Conservation (phyloP, 2,888 invertebrate species). For the Timema cristinae region DNA sequence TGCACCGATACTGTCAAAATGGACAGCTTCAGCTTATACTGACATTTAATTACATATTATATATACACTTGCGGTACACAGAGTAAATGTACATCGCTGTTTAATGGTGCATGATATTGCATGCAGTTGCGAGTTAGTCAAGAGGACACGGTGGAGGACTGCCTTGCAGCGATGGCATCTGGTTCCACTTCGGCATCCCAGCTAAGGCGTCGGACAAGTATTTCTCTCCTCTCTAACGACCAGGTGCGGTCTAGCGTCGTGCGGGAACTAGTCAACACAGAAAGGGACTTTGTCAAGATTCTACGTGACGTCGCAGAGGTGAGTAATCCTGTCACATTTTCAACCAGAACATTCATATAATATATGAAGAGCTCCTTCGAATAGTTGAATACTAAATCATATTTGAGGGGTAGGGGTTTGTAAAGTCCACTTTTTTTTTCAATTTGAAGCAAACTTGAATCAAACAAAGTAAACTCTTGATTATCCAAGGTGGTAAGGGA, state of each 20-base stretch:
- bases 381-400: too few species aligned
- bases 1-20: too few species aligned
- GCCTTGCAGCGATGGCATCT: constrained; percentile 54
- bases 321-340: neutral
- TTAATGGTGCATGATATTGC: neutral
- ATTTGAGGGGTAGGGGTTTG: too few species aligned
- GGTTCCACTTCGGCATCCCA: constrained; percentile 47
- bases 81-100: neutral
- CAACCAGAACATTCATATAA: too few species aligned
- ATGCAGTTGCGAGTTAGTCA: constrained; percentile 59
- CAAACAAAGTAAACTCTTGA: too few species aligned
- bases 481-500: too few species aligned
- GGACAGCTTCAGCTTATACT: too few species aligned
- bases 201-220: constrained; percentile 51
- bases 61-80: too few species aligned
- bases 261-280: constrained; percentile 76
- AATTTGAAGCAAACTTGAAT: too few species aligned
- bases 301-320: constrained; percentile 57
- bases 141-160: constrained; percentile 59
- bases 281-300: constrained; percentile 79
- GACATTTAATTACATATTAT: too few species aligned
- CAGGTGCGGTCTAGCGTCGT: constrained; percentile 67
- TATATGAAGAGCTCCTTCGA: too few species aligned
- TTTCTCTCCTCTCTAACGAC: constrained; percentile 55
- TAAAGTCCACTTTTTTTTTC: too few species aligned